Percentiles rank a stretch among this genome's conserved stretches.
These are phyloP conservation scores for Hypselothyrea guttata DNA, from an alignment of 2,888 invertebrate genomes.

Conservation along the genomic window DNA sequence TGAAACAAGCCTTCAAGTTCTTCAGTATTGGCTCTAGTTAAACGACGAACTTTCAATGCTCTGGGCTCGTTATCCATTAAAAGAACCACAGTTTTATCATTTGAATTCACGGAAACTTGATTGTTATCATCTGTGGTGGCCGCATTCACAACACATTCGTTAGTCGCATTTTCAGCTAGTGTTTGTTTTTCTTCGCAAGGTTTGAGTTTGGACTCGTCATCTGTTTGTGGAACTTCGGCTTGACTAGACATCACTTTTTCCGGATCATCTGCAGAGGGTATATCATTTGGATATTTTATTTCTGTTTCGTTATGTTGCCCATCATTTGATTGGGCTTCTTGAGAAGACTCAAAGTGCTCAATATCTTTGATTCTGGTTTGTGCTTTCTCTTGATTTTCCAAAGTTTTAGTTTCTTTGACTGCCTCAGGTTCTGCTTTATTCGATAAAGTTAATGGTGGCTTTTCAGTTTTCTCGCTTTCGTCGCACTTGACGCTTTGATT, in stretches of 20 bases:
- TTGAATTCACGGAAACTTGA: conserved; percentile 47
- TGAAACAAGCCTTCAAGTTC: conserved; percentile 77
- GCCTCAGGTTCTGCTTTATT: conserved; percentile 47
- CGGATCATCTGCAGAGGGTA: not conserved
- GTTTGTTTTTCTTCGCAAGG: not conserved
- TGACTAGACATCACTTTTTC: not conserved
- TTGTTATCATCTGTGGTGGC: conserved; percentile 44
- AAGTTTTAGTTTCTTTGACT: conserved; percentile 61
- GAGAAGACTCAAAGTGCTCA: not conserved
- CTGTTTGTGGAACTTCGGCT: conserved; percentile 3
- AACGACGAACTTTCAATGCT: conserved; percentile 73
- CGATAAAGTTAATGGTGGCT: not conserved
- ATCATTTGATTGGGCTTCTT: no score
- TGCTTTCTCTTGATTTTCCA: conserved; percentile 58
- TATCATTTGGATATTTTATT: not conserved
- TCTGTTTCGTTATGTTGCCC: not conserved
- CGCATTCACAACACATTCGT: conserved; percentile 26
- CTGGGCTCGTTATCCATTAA: conserved; percentile 77
- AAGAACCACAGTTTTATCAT: conserved; percentile 76
- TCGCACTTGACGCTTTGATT: conserved; percentile 54
- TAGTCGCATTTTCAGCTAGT: not conserved
- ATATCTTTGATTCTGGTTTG: conserved; percentile 38
- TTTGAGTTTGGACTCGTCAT: not conserved
- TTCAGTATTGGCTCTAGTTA: conserved; percentile 79
- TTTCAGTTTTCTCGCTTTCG: conserved; percentile 35